phyloP scores from a whole-genome alignment of 2,797 vertebrate genomes.

The Rhabdophis nuchalis region DNA sequence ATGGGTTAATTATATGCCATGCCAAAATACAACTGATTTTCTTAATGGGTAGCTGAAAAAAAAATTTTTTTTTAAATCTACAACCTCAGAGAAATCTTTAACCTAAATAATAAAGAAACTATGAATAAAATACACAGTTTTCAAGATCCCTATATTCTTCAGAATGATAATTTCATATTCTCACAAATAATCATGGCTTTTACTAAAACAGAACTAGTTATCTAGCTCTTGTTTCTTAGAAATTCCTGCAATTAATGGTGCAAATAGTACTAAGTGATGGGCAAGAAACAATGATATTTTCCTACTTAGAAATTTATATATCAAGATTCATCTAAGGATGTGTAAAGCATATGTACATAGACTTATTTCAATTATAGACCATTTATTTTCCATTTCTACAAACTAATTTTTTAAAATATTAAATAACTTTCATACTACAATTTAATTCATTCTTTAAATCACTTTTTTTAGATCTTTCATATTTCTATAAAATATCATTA shows the following conservation, averaged over 20 bases:
- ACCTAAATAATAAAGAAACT: not conserved
- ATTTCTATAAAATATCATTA: constrained; percentile 6
- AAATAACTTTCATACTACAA: not conserved
- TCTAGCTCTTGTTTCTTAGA: not conserved
- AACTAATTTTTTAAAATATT: constrained; percentile 15
- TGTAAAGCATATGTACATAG: constrained; percentile 37
- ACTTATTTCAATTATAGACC: constrained; percentile 10
- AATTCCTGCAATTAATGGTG: not conserved
- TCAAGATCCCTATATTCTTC: not conserved
- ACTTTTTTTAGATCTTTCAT: not conserved
- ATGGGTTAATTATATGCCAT: not conserved
- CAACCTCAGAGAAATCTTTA: not conserved
- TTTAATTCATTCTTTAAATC: constrained; percentile 31
- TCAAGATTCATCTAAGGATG: constrained; percentile 1
- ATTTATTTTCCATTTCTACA: constrained; percentile 14
- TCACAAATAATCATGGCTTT: not conserved
- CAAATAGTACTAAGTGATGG: not conserved
- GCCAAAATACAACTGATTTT: not conserved
- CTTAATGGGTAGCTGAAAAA: not conserved
- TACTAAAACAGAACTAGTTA: not conserved
- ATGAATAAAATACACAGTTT: not conserved
- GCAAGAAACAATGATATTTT: constrained; percentile 6
- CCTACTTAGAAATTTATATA: not conserved
- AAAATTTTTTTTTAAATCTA: not conserved
- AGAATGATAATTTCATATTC: not conserved